These are phyloP conservation scores for Acromyrmex charruanus DNA, from an alignment of 1,140 invertebrate genomes.

Conservation along the genomic window DNA sequence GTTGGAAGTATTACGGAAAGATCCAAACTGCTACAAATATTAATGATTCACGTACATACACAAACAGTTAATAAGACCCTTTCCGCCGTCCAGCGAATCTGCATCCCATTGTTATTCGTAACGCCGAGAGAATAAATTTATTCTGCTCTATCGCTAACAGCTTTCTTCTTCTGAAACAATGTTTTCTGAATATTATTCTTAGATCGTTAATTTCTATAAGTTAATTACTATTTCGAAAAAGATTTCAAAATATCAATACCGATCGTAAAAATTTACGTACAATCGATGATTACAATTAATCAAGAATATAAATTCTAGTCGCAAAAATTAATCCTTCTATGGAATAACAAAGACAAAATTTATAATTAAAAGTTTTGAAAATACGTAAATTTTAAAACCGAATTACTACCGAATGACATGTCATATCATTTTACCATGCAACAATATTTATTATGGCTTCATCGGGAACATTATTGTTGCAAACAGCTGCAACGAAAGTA, in stretches of 20 bases:
- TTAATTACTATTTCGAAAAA: background rate
- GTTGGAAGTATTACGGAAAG: background rate
- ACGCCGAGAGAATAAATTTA: background rate
- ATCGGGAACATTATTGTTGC: background rate
- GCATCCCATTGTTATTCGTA: background rate
- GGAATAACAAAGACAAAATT: background rate
- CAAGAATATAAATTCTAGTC: background rate
- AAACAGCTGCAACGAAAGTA: constrained; percentile 7
- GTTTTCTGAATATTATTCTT: background rate
- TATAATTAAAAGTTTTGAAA: background rate
- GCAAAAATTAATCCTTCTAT: background rate
- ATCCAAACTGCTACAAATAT: background rate
- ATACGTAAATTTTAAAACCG: background rate
- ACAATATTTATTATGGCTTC: background rate
- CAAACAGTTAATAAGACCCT: background rate
- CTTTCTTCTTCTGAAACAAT: background rate
- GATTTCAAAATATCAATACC: background rate
- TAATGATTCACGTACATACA: constrained; percentile 31
- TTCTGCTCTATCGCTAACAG: background rate
- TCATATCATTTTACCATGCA: constrained; percentile 11
- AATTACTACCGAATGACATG: background rate
- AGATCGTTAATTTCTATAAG: background rate
- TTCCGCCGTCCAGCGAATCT: background rate
- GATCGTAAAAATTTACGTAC: background rate
- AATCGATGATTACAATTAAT: background rate